These are phyloP conservation scores for Turdus rufiventris DNA, from an alignment of 2,113 vertebrate species.

Conservation along the genomic window DNA sequence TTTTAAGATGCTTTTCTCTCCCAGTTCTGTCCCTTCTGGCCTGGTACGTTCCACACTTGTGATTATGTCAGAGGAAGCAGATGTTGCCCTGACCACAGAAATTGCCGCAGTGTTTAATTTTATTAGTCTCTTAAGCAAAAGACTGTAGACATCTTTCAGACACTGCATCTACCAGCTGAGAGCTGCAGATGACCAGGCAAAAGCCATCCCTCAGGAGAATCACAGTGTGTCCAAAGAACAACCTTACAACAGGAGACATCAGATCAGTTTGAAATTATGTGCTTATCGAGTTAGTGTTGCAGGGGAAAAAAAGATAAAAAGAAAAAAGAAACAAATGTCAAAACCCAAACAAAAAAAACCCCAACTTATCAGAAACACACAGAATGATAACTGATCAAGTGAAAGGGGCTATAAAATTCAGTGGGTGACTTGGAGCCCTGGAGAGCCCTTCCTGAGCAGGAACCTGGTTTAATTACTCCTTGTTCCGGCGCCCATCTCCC, in stretches of 20 bases:
- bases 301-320: neutral
- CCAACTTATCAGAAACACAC: neutral
- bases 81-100: neutral
- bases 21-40: neutral
- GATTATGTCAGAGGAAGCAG: constrained; percentile 12
- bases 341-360: accelerated
- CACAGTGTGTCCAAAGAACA: neutral
- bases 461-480: neutral
- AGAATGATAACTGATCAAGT: neutral
- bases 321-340: neutral
- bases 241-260: neutral
- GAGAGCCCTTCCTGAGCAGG: neutral
- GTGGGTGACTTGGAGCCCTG: neutral
- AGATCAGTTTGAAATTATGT: neutral
- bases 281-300: neutral
- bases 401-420: neutral
- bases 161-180: neutral
- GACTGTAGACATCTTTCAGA: neutral
- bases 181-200: neutral
- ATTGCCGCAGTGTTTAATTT: neutral
- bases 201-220: neutral
- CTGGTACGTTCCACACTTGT: neutral
- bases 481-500: accelerated
- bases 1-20: neutral
- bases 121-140: neutral